phyloP scores from a whole-genome alignment of 2,113 vertebrate species.

The Indicator indicator region DNA sequence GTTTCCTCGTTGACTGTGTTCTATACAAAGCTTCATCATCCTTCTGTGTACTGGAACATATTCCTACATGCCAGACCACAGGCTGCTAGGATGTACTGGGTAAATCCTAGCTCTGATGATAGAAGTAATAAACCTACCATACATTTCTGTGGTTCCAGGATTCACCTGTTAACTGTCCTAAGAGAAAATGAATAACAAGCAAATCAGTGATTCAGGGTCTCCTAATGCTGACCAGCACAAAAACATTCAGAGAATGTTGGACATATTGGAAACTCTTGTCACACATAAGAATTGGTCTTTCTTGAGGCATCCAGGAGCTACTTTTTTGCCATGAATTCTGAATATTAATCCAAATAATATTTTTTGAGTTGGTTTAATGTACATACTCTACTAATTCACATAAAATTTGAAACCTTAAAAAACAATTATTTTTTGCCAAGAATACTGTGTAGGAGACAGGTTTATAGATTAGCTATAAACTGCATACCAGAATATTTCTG shows the following conservation, averaged over 20 bases:
- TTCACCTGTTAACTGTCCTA: neutral
- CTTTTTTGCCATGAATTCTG: constrained; percentile 2
- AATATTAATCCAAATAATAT: neutral
- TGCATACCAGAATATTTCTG: constrained; percentile 16
- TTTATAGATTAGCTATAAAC: constrained; percentile 49
- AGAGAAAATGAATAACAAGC: neutral
- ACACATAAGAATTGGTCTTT: neutral
- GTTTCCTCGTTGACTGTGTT: neutral
- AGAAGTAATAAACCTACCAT: neutral
- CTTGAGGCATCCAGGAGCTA: neutral
- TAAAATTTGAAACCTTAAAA: constrained; percentile 21
- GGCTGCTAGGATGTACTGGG: neutral
- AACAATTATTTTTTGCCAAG: constrained; percentile 15
- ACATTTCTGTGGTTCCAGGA: neutral
- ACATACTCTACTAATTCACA: constrained; percentile 15
- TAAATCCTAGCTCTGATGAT: neutral
- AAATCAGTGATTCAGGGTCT: neutral
- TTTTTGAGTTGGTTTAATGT: neutral
- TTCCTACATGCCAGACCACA: neutral
- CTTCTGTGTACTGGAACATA: neutral
- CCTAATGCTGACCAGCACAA: neutral
- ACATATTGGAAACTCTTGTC: neutral
- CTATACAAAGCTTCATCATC: neutral
- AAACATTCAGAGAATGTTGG: neutral
- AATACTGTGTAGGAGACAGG: neutral